Base-by-base conservation (phyloP, 2,113 vertebrate species). In the Tragelaphus strepsiceros region DNA sequence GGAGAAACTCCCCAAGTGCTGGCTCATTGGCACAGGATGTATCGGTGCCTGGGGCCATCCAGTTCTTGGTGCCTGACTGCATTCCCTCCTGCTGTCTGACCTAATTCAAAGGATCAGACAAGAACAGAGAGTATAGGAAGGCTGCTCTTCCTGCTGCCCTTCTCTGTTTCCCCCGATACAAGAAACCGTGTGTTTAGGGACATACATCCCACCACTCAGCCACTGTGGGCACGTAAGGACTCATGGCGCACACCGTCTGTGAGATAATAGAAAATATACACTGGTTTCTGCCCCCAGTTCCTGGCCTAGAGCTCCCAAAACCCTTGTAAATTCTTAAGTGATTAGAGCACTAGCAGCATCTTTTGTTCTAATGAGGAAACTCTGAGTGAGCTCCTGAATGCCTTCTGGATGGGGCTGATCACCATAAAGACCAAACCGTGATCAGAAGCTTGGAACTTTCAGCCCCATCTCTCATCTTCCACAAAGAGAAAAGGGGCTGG, bases 161-260 rank as follows among this genome's bases (percentile, higher is more conserved):
- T 58, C 15, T 82, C 26, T 51, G n/a, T 11, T 15, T 39, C n/a
- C 2, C 12, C 54, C 28, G 3, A 13, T 39, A 21, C 8, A 4
- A 83, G 12, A 3, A 61, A 43, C 35, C 7, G 2, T 49, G 67
- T 71, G 35, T 74, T 39, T 74, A 39, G 35, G 67, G 35, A 56
- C 13, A 2, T 17, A 49, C 6, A 7, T 54, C n/a, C 21, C 30
- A 14, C 67, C 2, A 1, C 32, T 43, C 9, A 24, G 49, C 17
- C 30, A 4, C 10, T 14, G 9, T 30, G 80, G 13, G 15, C 67
- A 51, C 0, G 0, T 4, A 14, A 19, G 26, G 26, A 56, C 14
- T 84, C 22, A 9, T 26, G n/a, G n/a, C 9, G 2, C 32, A 43
- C 43, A 78, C 24, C 28, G 32, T 39, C 64, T 51, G 82, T 86